Percentiles rank a stretch among this genome's conserved stretches.
These are phyloP conservation scores for Plebejus argus DNA, from an alignment of 2,888 invertebrate genomes.

Conservation along the genomic window DNA sequence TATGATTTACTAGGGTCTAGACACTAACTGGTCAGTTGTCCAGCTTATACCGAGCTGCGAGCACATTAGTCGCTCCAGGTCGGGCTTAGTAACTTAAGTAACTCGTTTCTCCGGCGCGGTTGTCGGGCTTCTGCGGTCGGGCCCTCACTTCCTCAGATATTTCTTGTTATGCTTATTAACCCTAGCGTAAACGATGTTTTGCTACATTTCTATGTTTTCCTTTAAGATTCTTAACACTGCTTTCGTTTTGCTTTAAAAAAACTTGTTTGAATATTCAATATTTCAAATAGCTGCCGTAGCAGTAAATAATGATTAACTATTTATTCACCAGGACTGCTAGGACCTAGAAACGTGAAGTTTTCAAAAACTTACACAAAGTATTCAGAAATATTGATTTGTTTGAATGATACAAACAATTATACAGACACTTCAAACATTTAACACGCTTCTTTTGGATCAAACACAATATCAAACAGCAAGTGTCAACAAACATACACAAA, in stretches of 20 bases:
- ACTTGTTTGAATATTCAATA: background rate
- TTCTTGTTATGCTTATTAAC: conserved; percentile 48
- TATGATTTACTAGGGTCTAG: background rate
- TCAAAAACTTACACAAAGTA: too few relatives aligned
- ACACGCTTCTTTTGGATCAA: background rate
- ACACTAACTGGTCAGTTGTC: conserved; percentile 7
- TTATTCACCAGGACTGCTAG: too few relatives aligned
- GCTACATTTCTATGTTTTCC: conserved; percentile 30
- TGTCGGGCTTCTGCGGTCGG: conserved; percentile 74
- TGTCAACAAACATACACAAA: background rate
- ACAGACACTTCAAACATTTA: too few relatives aligned
- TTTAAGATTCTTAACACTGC: conserved; percentile 25
- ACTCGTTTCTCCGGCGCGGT: conserved; percentile 49
- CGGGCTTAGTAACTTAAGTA: conserved; percentile 47
- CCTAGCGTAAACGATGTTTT: conserved; percentile 36
- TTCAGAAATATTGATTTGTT: too few relatives aligned
- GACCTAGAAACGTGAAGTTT: too few relatives aligned
- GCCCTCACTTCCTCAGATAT: conserved; percentile 62
- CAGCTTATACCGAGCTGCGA: conserved; percentile 25
- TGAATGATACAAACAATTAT: too few relatives aligned
- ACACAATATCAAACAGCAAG: background rate
- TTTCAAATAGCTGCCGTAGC: too few relatives aligned
- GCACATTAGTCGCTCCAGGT: conserved; percentile 39
- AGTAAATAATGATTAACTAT: too few relatives aligned
- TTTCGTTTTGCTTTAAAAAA: background rate